Conservation (phyloP, 2,797 vertebrate species). For the Thaleichthys pacificus region DNA sequence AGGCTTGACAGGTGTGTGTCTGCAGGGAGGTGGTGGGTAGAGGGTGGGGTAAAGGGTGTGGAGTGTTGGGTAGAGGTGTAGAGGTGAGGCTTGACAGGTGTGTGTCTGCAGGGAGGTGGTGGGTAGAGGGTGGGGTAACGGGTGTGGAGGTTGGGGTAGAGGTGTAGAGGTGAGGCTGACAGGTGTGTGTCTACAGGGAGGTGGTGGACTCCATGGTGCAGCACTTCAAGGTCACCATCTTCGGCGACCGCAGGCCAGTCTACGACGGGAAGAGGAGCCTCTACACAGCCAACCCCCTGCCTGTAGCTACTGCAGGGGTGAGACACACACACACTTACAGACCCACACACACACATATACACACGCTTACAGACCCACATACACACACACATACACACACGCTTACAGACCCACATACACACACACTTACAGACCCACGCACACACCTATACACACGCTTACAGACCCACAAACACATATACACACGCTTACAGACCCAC, state of each 20-base stretch:
- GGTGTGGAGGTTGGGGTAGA: too few species aligned
- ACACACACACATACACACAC: too few species aligned
- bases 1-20: too few species aligned
- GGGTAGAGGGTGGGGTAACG: slow-evolving; percentile 40
- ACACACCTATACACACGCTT: neutral
- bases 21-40: too few species aligned
- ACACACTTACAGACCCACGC: neutral
- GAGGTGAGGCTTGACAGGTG: neutral
- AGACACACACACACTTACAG: neutral
- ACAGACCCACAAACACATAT: neutral
- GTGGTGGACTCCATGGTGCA: slow-evolving; percentile 99
- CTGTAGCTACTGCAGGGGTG: slow-evolving; percentile 75
- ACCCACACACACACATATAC: neutral
- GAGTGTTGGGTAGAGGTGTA: too few species aligned
- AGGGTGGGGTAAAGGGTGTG: too few species aligned
- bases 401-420: too few species aligned
- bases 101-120: slow-evolving; percentile 86
- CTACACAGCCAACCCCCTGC: slow-evolving; percentile 37
- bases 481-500: neutral
- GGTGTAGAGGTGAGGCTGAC: too few species aligned
- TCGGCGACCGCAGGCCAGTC: slow-evolving; percentile 93
- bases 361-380: neutral
- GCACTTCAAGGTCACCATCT: slow-evolving; percentile 99
- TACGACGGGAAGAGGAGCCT: slow-evolving; percentile 82
- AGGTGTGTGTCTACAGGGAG: slow-evolving; percentile 74